These are phyloP conservation scores for Eurypyga helias DNA, from an alignment of 2,113 vertebrate species.

Conservation along the genomic window DNA sequence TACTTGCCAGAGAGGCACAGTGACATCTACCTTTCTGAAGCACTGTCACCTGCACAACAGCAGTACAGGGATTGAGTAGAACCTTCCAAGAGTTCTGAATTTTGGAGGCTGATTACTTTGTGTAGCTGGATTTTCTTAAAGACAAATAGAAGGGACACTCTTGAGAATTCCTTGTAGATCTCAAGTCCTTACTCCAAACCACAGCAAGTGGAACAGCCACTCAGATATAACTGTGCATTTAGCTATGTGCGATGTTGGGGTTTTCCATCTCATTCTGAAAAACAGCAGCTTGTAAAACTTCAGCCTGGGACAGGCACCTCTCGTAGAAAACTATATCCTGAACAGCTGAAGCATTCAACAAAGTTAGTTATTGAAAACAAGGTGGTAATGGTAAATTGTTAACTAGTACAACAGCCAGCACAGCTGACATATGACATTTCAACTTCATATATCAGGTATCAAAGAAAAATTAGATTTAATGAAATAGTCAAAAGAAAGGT, in stretches of 20 bases:
- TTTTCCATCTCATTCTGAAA: background rate
- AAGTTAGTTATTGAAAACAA: background rate
- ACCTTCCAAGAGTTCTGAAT: background rate
- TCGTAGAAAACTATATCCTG: background rate
- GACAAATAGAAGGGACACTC: background rate
- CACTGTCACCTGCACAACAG: background rate
- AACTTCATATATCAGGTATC: background rate
- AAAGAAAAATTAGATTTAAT: background rate
- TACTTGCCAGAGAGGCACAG: background rate
- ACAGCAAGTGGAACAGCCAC: background rate
- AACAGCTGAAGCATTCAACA: background rate
- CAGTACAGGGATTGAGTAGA: background rate
- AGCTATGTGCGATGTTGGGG: background rate
- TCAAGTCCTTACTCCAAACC: background rate
- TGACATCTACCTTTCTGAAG: background rate
- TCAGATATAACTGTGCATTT: background rate
- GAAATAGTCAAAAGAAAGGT: background rate
- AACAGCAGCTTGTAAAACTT: background rate
- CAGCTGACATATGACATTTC: background rate
- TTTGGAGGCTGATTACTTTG: background rate
- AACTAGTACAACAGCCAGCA: background rate
- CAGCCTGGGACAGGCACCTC: background rate
- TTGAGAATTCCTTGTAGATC: background rate
- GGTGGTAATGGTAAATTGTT: background rate
- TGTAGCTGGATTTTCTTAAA: background rate